phyloP scores from a whole-genome alignment of 1,140 invertebrate species.

The Drosophila littoralis region DNA sequence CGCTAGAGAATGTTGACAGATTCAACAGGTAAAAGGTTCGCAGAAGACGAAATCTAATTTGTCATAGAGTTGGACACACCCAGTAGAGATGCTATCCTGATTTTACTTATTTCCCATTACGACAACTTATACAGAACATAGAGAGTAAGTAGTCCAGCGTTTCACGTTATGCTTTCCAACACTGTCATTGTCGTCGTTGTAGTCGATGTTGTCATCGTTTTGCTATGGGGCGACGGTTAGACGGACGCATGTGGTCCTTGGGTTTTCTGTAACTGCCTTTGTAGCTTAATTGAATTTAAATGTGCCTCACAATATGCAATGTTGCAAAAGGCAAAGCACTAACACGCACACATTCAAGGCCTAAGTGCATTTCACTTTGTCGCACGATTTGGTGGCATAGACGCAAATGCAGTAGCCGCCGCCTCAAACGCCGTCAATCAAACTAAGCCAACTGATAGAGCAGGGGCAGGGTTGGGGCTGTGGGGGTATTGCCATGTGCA shows the following conservation, averaged over 20 bases:
- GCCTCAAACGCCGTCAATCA: conserved; percentile 33
- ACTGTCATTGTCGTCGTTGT: conserved; percentile 14
- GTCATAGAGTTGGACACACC: too few species aligned
- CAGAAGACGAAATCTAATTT: too few species aligned
- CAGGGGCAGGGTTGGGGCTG: background rate
- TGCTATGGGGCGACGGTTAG: conserved; percentile 15
- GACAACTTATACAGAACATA: too few species aligned
- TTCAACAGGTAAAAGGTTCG: too few species aligned
- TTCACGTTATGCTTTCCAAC: background rate
- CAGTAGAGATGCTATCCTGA: too few species aligned
- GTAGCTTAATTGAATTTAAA: conserved; percentile 82
- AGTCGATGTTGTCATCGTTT: conserved; percentile 17
- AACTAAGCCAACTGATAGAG: conserved; percentile 21
- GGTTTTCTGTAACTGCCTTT: conserved; percentile 69
- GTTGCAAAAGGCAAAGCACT: conserved; percentile 68
- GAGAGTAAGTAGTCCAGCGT: too few species aligned
- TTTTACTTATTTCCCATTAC: too few species aligned
- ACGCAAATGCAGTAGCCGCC: conserved; percentile 21
- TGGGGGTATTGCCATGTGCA: conserved; percentile 7
- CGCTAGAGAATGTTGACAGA: too few species aligned
- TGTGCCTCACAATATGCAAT: conserved; percentile 80
- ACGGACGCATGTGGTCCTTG: conserved; percentile 52
- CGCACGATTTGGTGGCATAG: conserved; percentile 55
- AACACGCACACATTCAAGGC: background rate
- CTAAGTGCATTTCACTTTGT: conserved; percentile 74